Base-by-base conservation (phyloP, 2,797 vertebrate genomes). In the Anguilla anguilla region DNA sequence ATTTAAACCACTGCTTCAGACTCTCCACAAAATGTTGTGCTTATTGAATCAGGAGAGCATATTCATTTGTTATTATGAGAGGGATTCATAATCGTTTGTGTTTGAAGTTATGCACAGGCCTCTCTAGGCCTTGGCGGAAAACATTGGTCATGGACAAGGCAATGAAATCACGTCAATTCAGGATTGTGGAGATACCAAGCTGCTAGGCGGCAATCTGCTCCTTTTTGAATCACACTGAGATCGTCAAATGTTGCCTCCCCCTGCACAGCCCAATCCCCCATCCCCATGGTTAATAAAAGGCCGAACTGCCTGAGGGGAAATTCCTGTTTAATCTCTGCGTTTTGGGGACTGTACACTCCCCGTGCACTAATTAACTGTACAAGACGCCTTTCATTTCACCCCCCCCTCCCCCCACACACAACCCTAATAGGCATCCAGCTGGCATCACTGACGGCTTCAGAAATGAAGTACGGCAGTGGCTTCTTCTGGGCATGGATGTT, bases 1-100 rank as follows among this genome's bases (percentile, higher is more conserved):
- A 90, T 91, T 89, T 87, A 88, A 88, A 89, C 69, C 6, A 11
- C 43, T 89, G 89, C 88, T 88, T 85, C 67, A 87, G 82, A 87
- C 51, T 84, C 88, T 82, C 85, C 61, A 89, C 84, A 61, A 87
- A 89, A 84, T 86, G 87, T 83, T 90, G 84, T 28, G 6, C 77
- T 88, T 87, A 79, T 87, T 89, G 83, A 87, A 84, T 87, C 81
- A 87, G 69, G 84, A 87, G 31, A 89, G 85, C 88, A 82, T 53
- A 85, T 85, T 85, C 46, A 87, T 84, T 87, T 87, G 49, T 87
- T 85, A 82, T 87, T 81, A 87, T 87, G 46, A 51, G 22, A 67
- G 22, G 79, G 79, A 83, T 51, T 87, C 79, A 64, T 83, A 67
- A 83, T 87, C 79, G 53, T 39, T 64, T 87, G 43, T 79, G 59